phyloP scores from a whole-genome alignment of 2,888 invertebrate genomes.

The Rutpela maculata region DNA sequence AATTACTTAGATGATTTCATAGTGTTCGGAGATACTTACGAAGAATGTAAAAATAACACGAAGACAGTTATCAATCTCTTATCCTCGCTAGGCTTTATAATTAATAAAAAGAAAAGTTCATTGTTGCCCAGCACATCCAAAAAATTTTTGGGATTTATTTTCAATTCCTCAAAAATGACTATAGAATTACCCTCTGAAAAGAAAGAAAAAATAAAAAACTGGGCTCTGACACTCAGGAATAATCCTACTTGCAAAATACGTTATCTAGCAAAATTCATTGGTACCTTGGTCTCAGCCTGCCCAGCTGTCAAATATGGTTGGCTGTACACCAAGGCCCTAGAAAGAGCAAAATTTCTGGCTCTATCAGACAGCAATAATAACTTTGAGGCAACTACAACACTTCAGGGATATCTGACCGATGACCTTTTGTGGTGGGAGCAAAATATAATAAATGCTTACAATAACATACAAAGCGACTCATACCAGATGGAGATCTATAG shows the following conservation, averaged over 20 bases:
- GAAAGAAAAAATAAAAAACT: not conserved
- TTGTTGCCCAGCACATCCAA: too few species aligned
- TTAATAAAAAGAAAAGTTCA: not conserved
- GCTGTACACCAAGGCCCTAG: conserved; percentile 41
- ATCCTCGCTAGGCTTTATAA: not conserved
- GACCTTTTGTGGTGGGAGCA: conserved; percentile 41
- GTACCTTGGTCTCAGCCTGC: conserved; percentile 35
- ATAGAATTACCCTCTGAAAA: not conserved
- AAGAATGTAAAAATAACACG: not conserved
- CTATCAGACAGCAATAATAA: conserved; percentile 27
- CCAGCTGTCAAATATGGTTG: conserved; percentile 38
- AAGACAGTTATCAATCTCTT: not conserved
- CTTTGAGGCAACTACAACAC: conserved; percentile 25
- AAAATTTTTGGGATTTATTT: too few species aligned
- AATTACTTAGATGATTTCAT: too few species aligned
- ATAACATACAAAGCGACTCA: conserved; percentile 23
- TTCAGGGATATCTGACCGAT: not conserved
- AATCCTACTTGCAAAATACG: not conserved
- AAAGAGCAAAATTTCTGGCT: conserved; percentile 49
- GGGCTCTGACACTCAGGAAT: not conserved
- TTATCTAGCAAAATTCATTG: conserved; percentile 35
- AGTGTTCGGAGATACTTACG: too few species aligned
- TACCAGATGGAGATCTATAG: conserved; percentile 48
- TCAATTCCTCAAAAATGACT: not conserved
- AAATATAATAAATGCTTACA: conserved; percentile 3